Base-by-base conservation (phyloP, 1,140 invertebrate genomes). In the Penaeus indicus region DNA sequence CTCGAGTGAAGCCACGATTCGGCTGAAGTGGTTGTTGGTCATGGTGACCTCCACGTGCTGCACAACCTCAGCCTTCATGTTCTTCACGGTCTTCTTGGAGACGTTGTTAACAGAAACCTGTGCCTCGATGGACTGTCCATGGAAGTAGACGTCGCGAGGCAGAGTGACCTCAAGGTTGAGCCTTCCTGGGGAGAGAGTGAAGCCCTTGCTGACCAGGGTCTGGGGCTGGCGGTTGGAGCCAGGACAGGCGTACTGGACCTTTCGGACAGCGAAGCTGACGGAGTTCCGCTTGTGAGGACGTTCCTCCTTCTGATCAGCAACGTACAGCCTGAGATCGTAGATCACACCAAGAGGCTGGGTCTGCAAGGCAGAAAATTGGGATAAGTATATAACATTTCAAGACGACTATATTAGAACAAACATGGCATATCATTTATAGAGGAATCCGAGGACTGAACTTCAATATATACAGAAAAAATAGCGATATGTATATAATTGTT, bases 71-170 rank as follows among this genome's bases (percentile, higher is more conserved):
- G 95, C 88, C 94, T 95, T 97, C 91, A 98, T 97, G 92, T 96
- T 97, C 91, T 96, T 95, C 4, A 98, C 97, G 3, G 96, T 95
- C 92, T 98, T 98, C 91, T 97, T 95, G 7, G 97, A 98, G 92
- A 96, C 97, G 92, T 98, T 98, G 61, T 95, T 96, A 77, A 98
- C 94, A 90, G 96, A 95, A 27, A 98, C 94, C 84, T 96, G 97
- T 72, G 96, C 96, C 2, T 95, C 95, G 25, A 97, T 94, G 92
- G 97, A 96, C 92, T 99, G 98, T 0, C 97, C 98, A 93, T 99
- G 97, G 93, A 99, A 96, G 93, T 99, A 99, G 91, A 97, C 96
- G 86, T 97, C 96, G 92, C 99, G 99, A 92, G 99, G 98, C 22
- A 99, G 94, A 8, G 97, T 98, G 3, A 98, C 97, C 94, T 99